Evolutionary conservation across 2,113 vertebrate species (phyloP).

Genomic region (Dipodomys stephensi): DNA sequence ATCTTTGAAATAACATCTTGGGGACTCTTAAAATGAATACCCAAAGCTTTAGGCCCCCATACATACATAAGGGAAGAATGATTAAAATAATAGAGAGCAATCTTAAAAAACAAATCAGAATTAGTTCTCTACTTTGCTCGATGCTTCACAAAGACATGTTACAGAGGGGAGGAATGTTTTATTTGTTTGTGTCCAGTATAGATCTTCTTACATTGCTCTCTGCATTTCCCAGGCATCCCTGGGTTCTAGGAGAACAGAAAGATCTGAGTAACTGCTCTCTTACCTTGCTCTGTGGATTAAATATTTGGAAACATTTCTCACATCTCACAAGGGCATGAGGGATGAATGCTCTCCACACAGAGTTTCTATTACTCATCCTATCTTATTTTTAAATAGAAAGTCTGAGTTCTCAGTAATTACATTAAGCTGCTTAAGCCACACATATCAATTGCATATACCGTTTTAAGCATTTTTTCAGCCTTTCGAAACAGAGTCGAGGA

Average conservation of each 20-base stretch:
- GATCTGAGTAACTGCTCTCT: slow-evolving; percentile 9
- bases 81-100: background rate
- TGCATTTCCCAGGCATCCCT: slow-evolving; percentile 13
- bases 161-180: background rate
- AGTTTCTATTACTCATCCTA: slow-evolving; percentile 61
- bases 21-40: background rate
- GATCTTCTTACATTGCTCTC: background rate
- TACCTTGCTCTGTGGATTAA: slow-evolving; percentile 38
- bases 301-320: slow-evolving; percentile 28
- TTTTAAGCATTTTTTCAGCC: slow-evolving; percentile 75
- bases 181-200: background rate
- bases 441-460: slow-evolving; percentile 73
- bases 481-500: slow-evolving; percentile 59
- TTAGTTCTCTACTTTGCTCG: slow-evolving; percentile 12
- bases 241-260: background rate
- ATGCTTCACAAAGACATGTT: background rate
- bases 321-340: background rate
- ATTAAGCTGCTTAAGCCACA: slow-evolving; percentile 76
- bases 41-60: background rate
- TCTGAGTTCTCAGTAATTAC: slow-evolving; percentile 76
- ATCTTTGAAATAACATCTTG: background rate
- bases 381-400: slow-evolving; percentile 82
- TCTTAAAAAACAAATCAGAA: slow-evolving; percentile 26
- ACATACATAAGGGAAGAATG: background rate
- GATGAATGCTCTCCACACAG: slow-evolving; percentile 45